Evolutionary conservation across 2,888 invertebrate species (phyloP).

Genomic region (Agrochola circellaris): DNA sequence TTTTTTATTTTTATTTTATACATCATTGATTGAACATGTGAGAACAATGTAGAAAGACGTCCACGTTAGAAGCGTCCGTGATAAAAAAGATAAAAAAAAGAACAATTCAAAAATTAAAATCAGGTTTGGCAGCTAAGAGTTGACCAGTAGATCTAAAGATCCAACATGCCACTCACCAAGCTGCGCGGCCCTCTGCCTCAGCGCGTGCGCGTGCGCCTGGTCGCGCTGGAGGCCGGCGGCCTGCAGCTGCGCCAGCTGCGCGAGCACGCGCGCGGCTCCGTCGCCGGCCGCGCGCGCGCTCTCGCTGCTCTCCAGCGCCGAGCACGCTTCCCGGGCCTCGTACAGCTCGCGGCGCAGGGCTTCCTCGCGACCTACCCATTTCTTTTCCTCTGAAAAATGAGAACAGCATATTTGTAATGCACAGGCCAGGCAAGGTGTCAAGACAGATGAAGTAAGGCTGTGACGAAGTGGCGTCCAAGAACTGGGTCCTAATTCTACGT

Average conservation of each 20-base stretch:
- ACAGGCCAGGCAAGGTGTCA: neutral
- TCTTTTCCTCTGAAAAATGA: conserved; percentile 80
- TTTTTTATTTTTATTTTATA: too few species aligned
- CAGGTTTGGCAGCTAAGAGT: too few species aligned
- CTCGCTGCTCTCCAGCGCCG: conserved; percentile 60
- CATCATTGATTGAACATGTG: too few species aligned
- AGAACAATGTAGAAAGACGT: too few species aligned
- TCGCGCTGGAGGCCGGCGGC: conserved; percentile 79
- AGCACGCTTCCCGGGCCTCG: conserved; percentile 76
- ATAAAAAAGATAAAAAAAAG: too few species aligned
- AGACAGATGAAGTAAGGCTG: neutral
- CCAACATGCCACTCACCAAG: conserved; percentile 64
- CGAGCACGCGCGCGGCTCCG: conserved; percentile 69
- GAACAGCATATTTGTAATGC: neutral
- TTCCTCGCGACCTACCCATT: conserved; percentile 83
- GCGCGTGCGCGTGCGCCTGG: conserved; percentile 69
- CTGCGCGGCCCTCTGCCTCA: conserved; percentile 53
- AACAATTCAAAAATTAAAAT: too few species aligned
- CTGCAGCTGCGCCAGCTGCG: conserved; percentile 81
- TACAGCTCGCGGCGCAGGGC: conserved; percentile 79
- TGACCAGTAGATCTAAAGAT: too few species aligned
- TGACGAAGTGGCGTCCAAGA: too few species aligned
- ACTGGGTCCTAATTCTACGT: neutral
- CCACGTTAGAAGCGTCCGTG: too few species aligned
- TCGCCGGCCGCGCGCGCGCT: conserved; percentile 15